Conservation (phyloP, 35 echinoderm and acorn worm species). For the Acanthaster planci region DNA sequence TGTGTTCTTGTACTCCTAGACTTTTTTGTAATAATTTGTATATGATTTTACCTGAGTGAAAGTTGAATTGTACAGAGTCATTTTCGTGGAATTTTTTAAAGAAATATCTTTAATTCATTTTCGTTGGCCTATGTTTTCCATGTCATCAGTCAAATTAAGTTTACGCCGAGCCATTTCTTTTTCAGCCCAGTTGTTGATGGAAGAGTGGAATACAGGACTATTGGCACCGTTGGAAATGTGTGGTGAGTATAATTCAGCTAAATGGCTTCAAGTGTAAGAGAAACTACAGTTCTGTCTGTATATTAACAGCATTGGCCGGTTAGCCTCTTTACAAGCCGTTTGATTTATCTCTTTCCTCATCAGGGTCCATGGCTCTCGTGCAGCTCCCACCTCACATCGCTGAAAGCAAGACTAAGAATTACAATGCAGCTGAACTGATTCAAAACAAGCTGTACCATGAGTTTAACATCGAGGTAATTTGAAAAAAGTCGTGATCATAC, state of each 20-base stretch:
- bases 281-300: background rate
- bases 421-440: slow-evolving; percentile 62
- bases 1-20: too few relatives aligned
- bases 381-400: slow-evolving; percentile 41
- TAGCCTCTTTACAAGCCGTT: background rate
- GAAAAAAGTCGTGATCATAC: background rate
- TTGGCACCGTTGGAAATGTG: slow-evolving; percentile 66
- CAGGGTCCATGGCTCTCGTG: slow-evolving; percentile 77
- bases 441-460: slow-evolving; percentile 66
- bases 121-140: too few relatives aligned
- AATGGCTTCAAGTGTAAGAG: background rate
- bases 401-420: slow-evolving; percentile 34
- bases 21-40: too few relatives aligned
- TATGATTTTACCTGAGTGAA: too few relatives aligned
- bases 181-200: slow-evolving; percentile 51
- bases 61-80: too few relatives aligned
- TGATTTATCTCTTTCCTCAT: background rate
- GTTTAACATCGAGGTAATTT: slow-evolving; percentile 74
- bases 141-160: too few relatives aligned
- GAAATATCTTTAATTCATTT: too few relatives aligned
- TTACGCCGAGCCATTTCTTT: too few relatives aligned
- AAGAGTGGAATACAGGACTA: slow-evolving; percentile 48
- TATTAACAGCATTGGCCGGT: background rate
- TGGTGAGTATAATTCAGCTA: slow-evolving; percentile 41
- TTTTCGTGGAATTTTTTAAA: too few relatives aligned